Base-by-base conservation (phyloP, 2,113 vertebrate genomes). In the Pluvialis apricaria region DNA sequence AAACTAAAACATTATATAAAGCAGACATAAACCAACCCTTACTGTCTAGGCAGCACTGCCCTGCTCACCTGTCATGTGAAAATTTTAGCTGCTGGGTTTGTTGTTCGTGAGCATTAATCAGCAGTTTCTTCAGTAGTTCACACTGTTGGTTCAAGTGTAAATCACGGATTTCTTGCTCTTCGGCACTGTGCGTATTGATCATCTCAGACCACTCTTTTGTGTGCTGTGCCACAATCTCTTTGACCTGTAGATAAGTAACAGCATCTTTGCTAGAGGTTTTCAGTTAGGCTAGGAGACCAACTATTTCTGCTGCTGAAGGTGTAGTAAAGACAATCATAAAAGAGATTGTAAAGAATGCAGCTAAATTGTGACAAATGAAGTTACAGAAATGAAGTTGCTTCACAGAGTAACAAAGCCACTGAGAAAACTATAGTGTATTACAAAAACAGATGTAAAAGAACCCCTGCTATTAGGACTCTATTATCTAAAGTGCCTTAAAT, bases 131-230 rank as follows among this genome's bases (percentile, higher is more conserved):
- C 80, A 99, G 98, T 82, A 99, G 98, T 12, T 99, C 99, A 24
- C 99, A 99, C 97, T 99, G 99, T 88, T 99, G 99, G 38, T 98
- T 98, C 86, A 99, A 98, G 89, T 99, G 99, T 31, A 97, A 95
- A 87, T 99, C 99, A 24, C 98, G 99, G 93, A 99, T 98, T 58
- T 98, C 99, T 92, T 99, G 99, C 96, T 99, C 99, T 95, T 99
- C 99, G 0, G 98, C 98, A 66, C 99, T 98, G 97, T 99, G 99
- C 0, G 98, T 98, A 62, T 99, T 98, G 96, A 99, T 98, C 98
- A 99, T 99, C 95, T 99, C 99, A 0, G 99, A 99, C 99, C 99
- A 99, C 94, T 99, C 99, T 81, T 99, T 99, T 13, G 99, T 99
- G 97, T 99, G 99, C 96, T 99, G 99, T 0, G 99, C 99, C 82